Conservation (phyloP, 2,888 invertebrate genomes). For the Philereme transversata region DNA sequence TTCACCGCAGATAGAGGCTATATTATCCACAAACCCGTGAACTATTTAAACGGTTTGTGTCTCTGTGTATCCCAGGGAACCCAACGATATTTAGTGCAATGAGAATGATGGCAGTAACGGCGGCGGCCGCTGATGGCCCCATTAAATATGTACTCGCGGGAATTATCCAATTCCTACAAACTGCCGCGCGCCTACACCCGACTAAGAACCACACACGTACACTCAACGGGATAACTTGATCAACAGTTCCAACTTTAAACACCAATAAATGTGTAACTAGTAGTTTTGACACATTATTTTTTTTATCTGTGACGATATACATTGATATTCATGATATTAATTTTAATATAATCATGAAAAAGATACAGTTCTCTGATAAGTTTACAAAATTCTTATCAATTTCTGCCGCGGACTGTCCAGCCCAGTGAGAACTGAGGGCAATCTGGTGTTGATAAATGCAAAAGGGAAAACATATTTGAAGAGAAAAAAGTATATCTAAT, state of each 20-base stretch:
- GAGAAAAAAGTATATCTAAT: too few species aligned
- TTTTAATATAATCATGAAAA: too few species aligned
- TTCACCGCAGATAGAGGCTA: background rate
- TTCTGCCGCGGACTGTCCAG: too few species aligned
- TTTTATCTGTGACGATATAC: too few species aligned
- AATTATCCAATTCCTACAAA: constrained; percentile 16
- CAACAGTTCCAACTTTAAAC: too few species aligned
- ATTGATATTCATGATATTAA: too few species aligned
- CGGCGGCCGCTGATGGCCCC: constrained; percentile 35
- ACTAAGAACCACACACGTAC: background rate
- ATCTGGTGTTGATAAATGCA: too few species aligned
- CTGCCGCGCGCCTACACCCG: constrained; percentile 6
- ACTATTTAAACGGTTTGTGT: background rate
- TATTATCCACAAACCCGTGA: background rate
- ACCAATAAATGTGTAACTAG: constrained; percentile 1
- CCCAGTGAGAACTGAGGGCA: too few species aligned
- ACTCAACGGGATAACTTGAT: background rate
- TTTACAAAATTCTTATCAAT: too few species aligned
- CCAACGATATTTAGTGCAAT: constrained; percentile 19
- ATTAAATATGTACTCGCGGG: constrained; percentile 33
- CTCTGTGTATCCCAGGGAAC: constrained; percentile 3
- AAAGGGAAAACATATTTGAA: too few species aligned
- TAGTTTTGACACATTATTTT: too few species aligned
- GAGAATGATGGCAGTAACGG: constrained; percentile 37
- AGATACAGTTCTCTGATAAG: too few species aligned